Base-by-base conservation (phyloP, 2,113 vertebrate genomes). In the Natator depressus region DNA sequence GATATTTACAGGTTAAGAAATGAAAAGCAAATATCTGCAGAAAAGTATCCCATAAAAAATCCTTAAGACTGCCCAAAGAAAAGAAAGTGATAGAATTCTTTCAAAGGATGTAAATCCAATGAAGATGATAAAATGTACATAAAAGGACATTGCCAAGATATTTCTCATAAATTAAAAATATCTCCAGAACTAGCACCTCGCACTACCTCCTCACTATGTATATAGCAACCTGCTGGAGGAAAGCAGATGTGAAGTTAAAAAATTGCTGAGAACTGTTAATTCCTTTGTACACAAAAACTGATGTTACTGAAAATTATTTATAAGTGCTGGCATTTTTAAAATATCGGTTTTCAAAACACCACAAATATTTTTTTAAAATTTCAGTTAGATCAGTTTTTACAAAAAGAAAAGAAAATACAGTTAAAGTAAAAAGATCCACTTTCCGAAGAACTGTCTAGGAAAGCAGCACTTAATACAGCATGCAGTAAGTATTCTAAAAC, bases 111-210 rank as follows among this genome's bases (percentile, higher is more conserved):
- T 72, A 72, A 72, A n/a, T 72, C 31, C 16, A 72, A 20, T n/a
- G 19, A 72, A n/a, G 35, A 72, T 69, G 10, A 62, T 35, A 72
- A 72, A 72, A 72, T 72, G 54, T 42, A 1, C 6, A 27, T 14
- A 0, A 31, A 31, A 11, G 4, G 29, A 1, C 9, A 72, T 55
- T 65, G 69, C 16, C 65, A 0, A 50, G 3, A 9, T 1, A 4
- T 19, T 13, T 69, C 88, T 57, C 16, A 75, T 22, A 42, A 42
- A 1, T 12, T 29, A 27, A 47, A 0, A 22, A 8, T 17, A 27
- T 54, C 19, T 38, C 35, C 79, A 80, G 20, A 22, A n/a, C n/a
- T 14, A 42, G n/a, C 38, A 75, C 19, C 22, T 72, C 35, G 22
- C 17, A 5, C 12, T 22, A 20, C 35, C 50, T 38, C n/a, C 4